Conservation (phyloP, 2,888 invertebrate genomes). For the Cataglyphis cursor region DNA sequence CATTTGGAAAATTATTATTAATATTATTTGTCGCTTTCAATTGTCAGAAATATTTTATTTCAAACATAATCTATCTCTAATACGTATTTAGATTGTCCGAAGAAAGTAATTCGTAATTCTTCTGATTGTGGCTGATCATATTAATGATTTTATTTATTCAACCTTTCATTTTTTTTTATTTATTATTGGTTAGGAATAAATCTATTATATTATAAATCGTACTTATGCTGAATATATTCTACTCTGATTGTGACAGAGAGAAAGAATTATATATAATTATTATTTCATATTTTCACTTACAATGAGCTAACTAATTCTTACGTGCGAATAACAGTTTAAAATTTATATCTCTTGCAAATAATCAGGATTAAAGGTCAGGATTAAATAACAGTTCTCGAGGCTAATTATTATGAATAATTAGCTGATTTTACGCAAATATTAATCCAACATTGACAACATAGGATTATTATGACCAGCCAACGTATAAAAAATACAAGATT, state of each 20-base stretch:
- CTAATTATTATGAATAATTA: conserved; percentile 12
- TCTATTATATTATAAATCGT: neutral
- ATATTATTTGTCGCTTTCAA: neutral
- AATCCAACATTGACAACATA: neutral
- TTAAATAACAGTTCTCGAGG: conserved; percentile 22
- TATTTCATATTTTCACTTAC: neutral
- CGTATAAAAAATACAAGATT: neutral
- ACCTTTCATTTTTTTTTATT: neutral
- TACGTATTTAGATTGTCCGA: neutral
- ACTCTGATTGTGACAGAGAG: neutral
- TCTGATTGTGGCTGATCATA: neutral
- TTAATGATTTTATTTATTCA: neutral
- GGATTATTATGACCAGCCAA: no score
- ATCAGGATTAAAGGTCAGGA: neutral
- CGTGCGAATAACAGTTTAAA: conserved; percentile 28
- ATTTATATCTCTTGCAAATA: conserved; percentile 14
- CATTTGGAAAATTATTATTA: neutral
- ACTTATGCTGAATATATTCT: neutral
- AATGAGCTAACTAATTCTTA: neutral
- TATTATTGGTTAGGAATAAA: neutral
- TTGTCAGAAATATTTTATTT: neutral
- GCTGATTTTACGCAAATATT: conserved; percentile 9
- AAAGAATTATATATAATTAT: conserved; percentile 4
- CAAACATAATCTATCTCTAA: neutral
- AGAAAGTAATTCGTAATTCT: neutral